Base-by-base conservation (phyloP, 2,797 vertebrate species). In the Taenioides sp. region DNA sequence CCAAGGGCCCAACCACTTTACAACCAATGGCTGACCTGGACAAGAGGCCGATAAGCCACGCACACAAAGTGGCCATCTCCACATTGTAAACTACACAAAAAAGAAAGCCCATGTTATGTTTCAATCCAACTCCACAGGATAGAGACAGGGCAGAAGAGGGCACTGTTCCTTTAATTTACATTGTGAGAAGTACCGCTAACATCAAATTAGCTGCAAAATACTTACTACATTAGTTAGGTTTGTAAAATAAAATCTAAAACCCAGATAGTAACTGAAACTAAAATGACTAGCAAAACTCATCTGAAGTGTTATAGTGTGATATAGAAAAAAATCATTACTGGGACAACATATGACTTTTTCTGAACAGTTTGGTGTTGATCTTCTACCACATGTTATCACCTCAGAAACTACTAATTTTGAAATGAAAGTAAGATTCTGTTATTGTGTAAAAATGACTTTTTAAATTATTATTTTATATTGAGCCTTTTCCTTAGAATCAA, bases 41-140 rank as follows among this genome's bases (percentile, higher is more conserved):
- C 81, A 77, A 84, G 75, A 83, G 80, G 81, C 84, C 70, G 84
- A 89, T 90, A 91, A 91, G 84, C 84, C 80, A 55, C 67, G 55
- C 81, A 84, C 80, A 83, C 80, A 82, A 72, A 86, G 72, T 25
- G 68, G 65, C 77, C 74, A 75, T 84, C 77, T 85, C 70, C 77
- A 68, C 76, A 34, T 77, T 69, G 75, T 81, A 81, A 82, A 81
- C 70, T 69, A 67, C 28, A 63, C 73, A 65, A 57, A 77, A 37
- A 86, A 65, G 63, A 78, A 86, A 81, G 43, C 73, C 69, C 25
- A 61, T 73, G 73, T 85, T 34, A 87, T 71, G 76, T 84, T 83
- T 89, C 78, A 76, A 84, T 83, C 52, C 66, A 23, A 50, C 64
- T 43, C 65, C 11, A 66, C 25, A 37, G n/a, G 2, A 68, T 23